Evolutionary conservation across 2,888 invertebrate genomes (phyloP), one percentile per base, ranked within the genome.

Genomic region (Caenorhabditis uteleia): DNA sequence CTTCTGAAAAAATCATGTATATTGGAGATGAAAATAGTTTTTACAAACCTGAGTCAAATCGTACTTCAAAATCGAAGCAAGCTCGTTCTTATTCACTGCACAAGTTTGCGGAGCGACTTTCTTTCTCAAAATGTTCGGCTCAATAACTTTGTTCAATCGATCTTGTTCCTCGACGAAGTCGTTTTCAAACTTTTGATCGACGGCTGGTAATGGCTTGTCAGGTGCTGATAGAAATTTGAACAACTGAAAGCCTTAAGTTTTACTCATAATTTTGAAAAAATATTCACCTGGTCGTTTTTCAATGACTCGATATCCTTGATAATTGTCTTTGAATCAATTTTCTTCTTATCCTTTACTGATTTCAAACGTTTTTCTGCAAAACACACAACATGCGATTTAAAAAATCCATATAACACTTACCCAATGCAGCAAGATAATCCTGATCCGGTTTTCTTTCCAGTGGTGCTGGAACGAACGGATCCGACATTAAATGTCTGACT

Each of bases 81-180:
- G 59, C 43, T 75, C 75, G 44, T 61, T 61, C 27, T 67, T 61
- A 36, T 67, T 68, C 26, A 72, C 67, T 6, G 75, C 75, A 48
- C 75, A 75, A 20, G 70, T 72, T 27, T 72, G 72, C 4, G 75
- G 75, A 38, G 70, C 75, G 12, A 75, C 40, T 40, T 75, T 75
- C 21, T 68, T 43, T n/a, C 65, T 61, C 3, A 73, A 16, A 6
- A 50, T 27, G 16, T 57, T 70, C 8, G 73, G 73, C 5, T 60
- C 55, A 26, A 73, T 65, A 0, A 64, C 43, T 10, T 49, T 55
- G 42, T 71, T 65, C 14, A 55, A 38, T 4, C 16, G 23, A 2
- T 16, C n/a, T 31, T 55, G 55, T n/a, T 55, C 55, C 23, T 61
- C 57, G 3, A 70, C 54, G 27, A 73, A 75, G 39, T 72, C 61